Conservation (phyloP, 1,140 invertebrate species). For the Gryon sp. region DNA sequence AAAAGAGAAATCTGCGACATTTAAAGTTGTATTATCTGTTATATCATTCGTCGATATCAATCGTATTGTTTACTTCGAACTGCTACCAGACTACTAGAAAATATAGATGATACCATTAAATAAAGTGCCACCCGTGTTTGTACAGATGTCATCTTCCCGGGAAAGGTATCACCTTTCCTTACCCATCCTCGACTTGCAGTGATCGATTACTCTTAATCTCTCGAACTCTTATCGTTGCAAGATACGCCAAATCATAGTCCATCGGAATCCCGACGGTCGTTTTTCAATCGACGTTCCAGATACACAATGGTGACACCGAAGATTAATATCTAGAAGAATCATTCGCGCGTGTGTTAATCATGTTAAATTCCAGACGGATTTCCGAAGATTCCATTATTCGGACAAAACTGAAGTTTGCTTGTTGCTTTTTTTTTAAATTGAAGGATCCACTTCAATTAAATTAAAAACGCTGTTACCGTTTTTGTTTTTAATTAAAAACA, state of each 20-base stretch:
- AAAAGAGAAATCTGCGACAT: too few relatives aligned
- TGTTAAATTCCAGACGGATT: conserved; percentile 46
- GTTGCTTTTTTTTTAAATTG: too few relatives aligned
- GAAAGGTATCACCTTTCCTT: conserved; percentile 53
- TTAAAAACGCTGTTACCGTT: too few relatives aligned
- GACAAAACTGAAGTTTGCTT: too few relatives aligned
- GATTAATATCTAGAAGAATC: conserved; percentile 61
- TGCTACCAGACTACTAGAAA: conserved; percentile 1
- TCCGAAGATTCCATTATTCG: conserved; percentile 11
- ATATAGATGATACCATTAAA: conserved; percentile 53
- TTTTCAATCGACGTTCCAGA: conserved; percentile 63
- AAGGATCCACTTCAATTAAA: too few relatives aligned
- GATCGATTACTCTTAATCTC: conserved; percentile 66
- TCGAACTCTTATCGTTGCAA: conserved; percentile 59
- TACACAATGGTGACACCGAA: conserved; percentile 64
- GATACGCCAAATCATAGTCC: conserved; percentile 65
- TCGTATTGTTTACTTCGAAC: conserved; percentile 18
- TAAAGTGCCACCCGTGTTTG: conserved; percentile 42
- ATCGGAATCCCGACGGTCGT: conserved; percentile 61
- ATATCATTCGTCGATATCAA: conserved; percentile 10
- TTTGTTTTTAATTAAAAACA: too few relatives aligned
- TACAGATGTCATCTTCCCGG: conserved; percentile 48
- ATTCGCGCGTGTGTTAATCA: conserved; percentile 56
- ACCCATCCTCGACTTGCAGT: conserved; percentile 41
- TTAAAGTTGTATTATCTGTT: conserved; percentile 11